Evolutionary conservation across 2,888 invertebrate genomes (phyloP).

Genomic region (Dryococelus australis): DNA sequence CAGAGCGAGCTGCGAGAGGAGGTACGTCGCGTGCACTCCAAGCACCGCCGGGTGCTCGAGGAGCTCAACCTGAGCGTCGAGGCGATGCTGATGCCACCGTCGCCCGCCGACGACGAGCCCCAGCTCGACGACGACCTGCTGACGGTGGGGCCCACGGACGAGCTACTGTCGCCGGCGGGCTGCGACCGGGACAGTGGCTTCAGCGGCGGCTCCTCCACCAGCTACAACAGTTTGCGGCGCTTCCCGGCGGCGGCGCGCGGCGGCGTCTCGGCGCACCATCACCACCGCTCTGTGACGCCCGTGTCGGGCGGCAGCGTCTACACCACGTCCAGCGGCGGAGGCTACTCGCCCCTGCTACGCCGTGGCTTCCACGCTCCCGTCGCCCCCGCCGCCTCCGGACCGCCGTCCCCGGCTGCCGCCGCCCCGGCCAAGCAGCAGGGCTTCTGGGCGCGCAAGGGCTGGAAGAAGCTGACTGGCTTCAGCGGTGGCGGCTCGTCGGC

Average conservation of each 20-base stretch:
- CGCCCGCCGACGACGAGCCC: neutral
- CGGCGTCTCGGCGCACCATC: constrained; percentile 6
- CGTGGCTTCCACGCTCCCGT: neutral
- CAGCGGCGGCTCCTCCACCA: constrained; percentile 58
- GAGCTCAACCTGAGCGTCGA: constrained; percentile 88
- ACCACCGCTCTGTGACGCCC: constrained; percentile 22
- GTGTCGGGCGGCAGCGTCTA: constrained; percentile 29
- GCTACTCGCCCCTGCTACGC: constrained; percentile 31
- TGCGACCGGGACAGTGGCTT: constrained; percentile 73
- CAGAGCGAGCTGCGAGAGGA: constrained; percentile 80
- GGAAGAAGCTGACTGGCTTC: constrained; percentile 80
- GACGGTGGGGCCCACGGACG: constrained; percentile 72
- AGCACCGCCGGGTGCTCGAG: constrained; percentile 82
- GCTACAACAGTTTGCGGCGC: constrained; percentile 29
- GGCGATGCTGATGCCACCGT: constrained; percentile 87
- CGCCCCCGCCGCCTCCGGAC: neutral
- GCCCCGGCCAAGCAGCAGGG: constrained; percentile 53
- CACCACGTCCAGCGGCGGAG: constrained; percentile 29
- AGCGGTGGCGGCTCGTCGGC: constrained; percentile 63
- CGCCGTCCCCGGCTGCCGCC: neutral
- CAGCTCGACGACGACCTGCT: constrained; percentile 63
- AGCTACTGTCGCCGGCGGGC: constrained; percentile 71
- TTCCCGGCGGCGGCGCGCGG: constrained; percentile 12
- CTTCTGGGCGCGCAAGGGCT: constrained; percentile 79
- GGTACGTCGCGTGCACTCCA: constrained; percentile 81